Evolutionary conservation across 2,888 invertebrate species (phyloP), one percentile per base, ranked within the genome.

Genomic region (Drosophila differens): DNA sequence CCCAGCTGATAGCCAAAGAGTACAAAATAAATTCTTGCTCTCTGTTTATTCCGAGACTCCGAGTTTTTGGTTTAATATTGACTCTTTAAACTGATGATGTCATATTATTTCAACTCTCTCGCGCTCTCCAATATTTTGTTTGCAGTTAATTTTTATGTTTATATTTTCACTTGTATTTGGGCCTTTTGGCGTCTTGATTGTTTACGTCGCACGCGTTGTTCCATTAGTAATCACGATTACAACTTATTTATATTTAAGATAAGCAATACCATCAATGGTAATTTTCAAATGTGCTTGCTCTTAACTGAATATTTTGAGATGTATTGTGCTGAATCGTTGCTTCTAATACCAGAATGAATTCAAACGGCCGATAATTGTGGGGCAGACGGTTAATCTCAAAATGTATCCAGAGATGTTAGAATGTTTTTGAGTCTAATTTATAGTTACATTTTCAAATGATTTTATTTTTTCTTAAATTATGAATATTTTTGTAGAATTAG

Each of bases 321-420:
- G 9, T 14, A 22, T 22, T n/a, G 3, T 32, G 3, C 32, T n/a
- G 19, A 30, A 35, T 14, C 35, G 35, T 16, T 22, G 28, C n/a
- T 97, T 96, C 96, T 96, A 96, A 82, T 96, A 96, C 92, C 84
- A 91, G 33, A 91, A 89, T 65, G 71, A 74, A 2, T 92, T 85
- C 44, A 84, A 81, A 22, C 83, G 83, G 33, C 85, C 90, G 0
- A 96, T 98, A 83, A 97, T 96, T 32, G 95, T 98, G 16, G 94
- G 97, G 58, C 95, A 96, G 76, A 95, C 96, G 7, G 94, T 97
- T 80, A 97, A 98, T 93, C 94, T 98, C 70, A 98, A 98, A 93
- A 94, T 95, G 81, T 95, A 95, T 91, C 94, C 95, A 6, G 94
- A 95, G 70, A 95, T 95, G 69, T 94, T 94, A 93, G 96, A 4